phyloP scores from a whole-genome alignment of 2,888 invertebrate genomes.

The Agrochola macilenta region DNA sequence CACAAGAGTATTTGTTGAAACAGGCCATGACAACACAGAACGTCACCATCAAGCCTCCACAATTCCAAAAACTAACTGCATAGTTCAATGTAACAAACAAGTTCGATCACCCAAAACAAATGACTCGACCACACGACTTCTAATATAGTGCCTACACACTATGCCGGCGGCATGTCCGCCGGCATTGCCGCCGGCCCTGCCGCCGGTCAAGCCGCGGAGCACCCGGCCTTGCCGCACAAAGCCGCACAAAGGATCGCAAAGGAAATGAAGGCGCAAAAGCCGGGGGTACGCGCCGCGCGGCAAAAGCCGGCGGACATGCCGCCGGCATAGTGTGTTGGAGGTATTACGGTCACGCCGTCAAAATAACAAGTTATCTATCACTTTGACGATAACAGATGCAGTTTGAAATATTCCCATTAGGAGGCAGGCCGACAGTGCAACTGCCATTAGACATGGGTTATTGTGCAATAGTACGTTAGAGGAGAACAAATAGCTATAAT shows the following conservation, averaged over 20 bases:
- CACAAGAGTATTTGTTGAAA: neutral
- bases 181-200: too few species aligned
- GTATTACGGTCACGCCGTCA: conserved; percentile 38
- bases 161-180: too few species aligned
- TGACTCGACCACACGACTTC: neutral
- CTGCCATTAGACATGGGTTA: conserved; percentile 73
- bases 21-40: neutral
- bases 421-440: conserved; percentile 43
- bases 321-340: too few species aligned
- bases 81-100: neutral
- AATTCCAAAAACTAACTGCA: too few species aligned
- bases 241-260: too few species aligned
- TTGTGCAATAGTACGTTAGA: conserved; percentile 69
- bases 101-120: conserved; percentile 17
- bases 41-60: neutral
- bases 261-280: too few species aligned
- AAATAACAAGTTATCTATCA: conserved; percentile 45
- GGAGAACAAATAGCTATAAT: conserved; percentile 82
- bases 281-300: too few species aligned
- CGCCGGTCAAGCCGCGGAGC: too few species aligned
- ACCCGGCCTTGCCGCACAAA: too few species aligned
- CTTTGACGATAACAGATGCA: conserved; percentile 54
- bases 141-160: too few species aligned
- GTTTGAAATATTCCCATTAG: conserved; percentile 62
- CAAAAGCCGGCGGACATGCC: too few species aligned